These are phyloP conservation scores for Menura novaehollandiae DNA, from an alignment of 2,113 vertebrate genomes.

Conservation along the genomic window DNA sequence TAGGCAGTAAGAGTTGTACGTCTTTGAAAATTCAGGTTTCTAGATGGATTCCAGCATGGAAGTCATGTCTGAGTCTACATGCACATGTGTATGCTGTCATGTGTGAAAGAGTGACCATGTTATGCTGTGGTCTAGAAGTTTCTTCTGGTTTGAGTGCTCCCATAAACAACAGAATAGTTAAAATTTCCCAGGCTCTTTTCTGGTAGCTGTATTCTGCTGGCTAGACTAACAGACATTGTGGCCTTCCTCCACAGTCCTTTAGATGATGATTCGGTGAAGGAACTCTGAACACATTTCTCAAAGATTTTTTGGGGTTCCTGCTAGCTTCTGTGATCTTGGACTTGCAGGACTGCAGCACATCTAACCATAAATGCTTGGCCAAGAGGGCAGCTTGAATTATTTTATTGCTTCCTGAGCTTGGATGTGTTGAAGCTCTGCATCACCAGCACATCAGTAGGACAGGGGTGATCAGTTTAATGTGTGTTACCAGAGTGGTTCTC, in stretches of 20 bases:
- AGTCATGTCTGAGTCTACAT: background rate
- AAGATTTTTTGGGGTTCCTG: background rate
- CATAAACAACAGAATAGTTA: background rate
- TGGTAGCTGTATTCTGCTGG: background rate
- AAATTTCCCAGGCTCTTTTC: background rate
- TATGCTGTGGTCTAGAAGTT: fast-evolving
- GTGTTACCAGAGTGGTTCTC: background rate
- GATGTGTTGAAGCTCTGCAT: background rate
- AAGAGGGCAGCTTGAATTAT: background rate
- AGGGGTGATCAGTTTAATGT: background rate
- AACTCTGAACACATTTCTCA: background rate
- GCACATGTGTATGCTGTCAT: background rate
- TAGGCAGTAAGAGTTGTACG: background rate
- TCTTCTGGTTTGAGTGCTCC: background rate
- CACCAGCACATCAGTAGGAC: background rate
- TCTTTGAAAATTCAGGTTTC: background rate
- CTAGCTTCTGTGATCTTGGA: background rate
- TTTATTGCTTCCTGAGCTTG: background rate
- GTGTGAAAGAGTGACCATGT: background rate
- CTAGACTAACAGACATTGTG: background rate
- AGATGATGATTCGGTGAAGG: background rate
- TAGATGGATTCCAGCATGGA: background rate
- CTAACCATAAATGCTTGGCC: background rate
- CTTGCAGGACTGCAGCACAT: background rate
- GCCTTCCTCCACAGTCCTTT: background rate